These are phyloP conservation scores for Dioctria rufipes DNA, from an alignment of 2,888 invertebrate genomes.

Conservation along the genomic window DNA sequence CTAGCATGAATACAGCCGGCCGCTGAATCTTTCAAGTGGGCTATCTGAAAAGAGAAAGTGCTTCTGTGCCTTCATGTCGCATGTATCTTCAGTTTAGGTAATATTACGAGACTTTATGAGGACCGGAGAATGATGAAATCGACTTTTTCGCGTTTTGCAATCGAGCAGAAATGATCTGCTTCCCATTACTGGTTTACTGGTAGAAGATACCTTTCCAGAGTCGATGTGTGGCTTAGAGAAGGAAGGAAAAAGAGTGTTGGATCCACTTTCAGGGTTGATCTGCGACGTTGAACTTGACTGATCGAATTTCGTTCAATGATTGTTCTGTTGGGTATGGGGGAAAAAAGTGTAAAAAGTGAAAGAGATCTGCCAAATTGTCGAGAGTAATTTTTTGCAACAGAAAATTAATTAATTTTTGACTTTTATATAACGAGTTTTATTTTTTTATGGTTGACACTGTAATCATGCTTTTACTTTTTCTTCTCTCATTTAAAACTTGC, in stretches of 20 bases:
- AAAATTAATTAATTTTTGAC: no score
- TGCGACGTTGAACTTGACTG: slow-evolving; percentile 22
- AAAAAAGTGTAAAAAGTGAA: no score
- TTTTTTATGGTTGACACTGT: no score
- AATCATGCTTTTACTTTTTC: no score
- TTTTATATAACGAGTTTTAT: no score
- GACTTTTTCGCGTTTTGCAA: not conserved
- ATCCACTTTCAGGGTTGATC: not conserved
- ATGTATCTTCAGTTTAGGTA: slow-evolving; percentile 1
- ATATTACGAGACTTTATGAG: slow-evolving; percentile 8
- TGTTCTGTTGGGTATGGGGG: not conserved
- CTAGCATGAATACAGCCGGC: not conserved
- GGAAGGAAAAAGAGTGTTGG: no score
- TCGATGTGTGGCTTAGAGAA: not conserved
- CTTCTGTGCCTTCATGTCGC: not conserved
- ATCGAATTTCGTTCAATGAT: not conserved
- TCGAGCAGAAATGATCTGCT: not conserved
- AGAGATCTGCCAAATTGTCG: no score
- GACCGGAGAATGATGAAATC: not conserved
- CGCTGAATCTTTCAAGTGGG: slow-evolving; percentile 3
- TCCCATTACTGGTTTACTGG: not conserved
- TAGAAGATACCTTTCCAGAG: not conserved
- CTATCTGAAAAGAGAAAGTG: slow-evolving; percentile 17
- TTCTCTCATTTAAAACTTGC: no score
- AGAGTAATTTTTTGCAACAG: no score